phyloP scores from a whole-genome alignment of 2,113 vertebrate species.

The Chionis minor region DNA sequence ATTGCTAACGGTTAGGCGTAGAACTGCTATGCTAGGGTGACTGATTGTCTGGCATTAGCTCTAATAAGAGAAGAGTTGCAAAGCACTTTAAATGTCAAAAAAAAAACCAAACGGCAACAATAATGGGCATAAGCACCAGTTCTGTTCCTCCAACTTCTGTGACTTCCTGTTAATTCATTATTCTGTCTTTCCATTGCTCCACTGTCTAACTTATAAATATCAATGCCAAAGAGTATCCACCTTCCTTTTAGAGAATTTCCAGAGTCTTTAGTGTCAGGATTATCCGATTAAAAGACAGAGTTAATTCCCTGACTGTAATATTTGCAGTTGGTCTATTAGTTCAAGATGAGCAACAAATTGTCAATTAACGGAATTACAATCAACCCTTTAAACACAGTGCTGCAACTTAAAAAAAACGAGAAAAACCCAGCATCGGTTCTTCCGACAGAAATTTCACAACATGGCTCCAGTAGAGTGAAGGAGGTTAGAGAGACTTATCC shows the following conservation, averaged over 20 bases:
- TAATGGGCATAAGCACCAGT: conserved; percentile 1
- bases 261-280: neutral
- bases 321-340: neutral
- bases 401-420: neutral
- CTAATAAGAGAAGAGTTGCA: conserved; percentile 29
- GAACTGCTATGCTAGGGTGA: neutral
- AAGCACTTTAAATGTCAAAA: conserved; percentile 56
- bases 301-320: neutral
- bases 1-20: neutral
- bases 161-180: conserved; percentile 14
- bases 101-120: neutral
- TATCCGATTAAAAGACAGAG: neutral
- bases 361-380: neutral
- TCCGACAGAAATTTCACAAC: neutral
- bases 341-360: neutral
- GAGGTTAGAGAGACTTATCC: neutral
- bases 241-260: neutral
- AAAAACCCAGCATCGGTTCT: neutral
- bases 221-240: neutral
- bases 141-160: neutral
- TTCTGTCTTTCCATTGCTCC: neutral
- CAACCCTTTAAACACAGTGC: neutral
- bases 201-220: neutral
- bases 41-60: conserved; percentile 25
- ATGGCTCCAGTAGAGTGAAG: neutral